Conservation (phyloP, 2,113 vertebrate genomes). For the Narcine bancroftii region DNA sequence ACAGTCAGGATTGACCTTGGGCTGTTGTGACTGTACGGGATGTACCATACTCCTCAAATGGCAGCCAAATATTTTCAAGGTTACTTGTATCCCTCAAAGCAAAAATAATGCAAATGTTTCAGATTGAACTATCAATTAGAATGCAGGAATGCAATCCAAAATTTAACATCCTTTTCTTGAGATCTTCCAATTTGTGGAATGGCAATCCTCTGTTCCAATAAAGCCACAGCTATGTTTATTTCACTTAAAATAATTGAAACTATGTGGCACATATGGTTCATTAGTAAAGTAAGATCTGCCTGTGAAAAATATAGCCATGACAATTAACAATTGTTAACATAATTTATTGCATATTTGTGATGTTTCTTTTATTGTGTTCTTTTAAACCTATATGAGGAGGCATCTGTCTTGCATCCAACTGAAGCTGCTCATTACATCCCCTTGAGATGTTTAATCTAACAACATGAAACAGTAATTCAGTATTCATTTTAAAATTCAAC, state of each 20-base stretch:
- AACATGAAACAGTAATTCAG: no score
- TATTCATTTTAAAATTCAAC: no score
- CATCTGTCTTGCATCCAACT: no score
- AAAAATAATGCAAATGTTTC: not conserved
- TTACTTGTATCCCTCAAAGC: no score
- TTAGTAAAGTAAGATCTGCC: not conserved
- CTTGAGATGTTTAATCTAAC: no score
- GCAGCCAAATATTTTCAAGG: no score
- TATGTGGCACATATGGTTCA: not conserved
- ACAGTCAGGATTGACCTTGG: no score
- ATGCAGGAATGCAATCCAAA: not conserved
- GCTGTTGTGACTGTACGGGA: no score
- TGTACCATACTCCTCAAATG: no score
- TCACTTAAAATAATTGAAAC: slow-evolving; percentile 25
- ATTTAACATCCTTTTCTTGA: not conserved
- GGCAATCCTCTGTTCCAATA: not conserved
- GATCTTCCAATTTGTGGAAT: not conserved
- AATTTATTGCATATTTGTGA: slow-evolving; percentile 29
- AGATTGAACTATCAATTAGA: not conserved
- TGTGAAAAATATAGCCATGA: not conserved
- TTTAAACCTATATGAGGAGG: no score
- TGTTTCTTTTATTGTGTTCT: no score
- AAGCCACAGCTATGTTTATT: not conserved
- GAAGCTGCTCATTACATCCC: no score
- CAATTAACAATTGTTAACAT: not conserved